Base-by-base conservation (phyloP, 2,113 vertebrate genomes). In the Tupaia chinensis region DNA sequence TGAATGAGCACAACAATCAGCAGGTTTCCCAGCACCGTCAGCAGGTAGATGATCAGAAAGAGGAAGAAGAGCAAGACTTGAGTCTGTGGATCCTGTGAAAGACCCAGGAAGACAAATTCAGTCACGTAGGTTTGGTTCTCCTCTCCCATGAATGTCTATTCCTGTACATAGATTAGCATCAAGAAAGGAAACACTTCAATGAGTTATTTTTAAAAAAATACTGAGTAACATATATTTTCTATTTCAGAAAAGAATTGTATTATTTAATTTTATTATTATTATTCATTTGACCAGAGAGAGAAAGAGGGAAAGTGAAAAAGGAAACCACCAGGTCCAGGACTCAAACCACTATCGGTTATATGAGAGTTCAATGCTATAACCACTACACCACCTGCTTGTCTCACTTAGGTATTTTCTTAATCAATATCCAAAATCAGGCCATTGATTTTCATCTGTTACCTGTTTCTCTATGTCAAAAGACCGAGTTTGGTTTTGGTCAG, bases 51-150 rank as follows among this genome's bases (percentile, higher is more conserved):
- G 65, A 81, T 27, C 72, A 97, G 86, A 89, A 97, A 90, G 17
- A 96, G 2, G 25, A 96, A 63, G 85, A 98, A 98, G 91, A 97
- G 92, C 56, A 98, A 77, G 11, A 95, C 7, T 34, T 91, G 23
- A 53, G 96, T 96, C 56, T 87, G 89, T 54, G 96, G 9, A 5
- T 97, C 89, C 32, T 74, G 68, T 69, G 96, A 97, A 96, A 98
- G 97, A 61, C 95, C 92, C 85, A 97, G 93, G 81, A 97, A 97
- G 94, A 97, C 23, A 0, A 98, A 96, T 84, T 93, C 92, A 14
- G 84, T 95, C 96, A 96, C 87, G 78, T 82, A 82, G 22, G 86
- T 97, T 92, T 96, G 93, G 77, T 97, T 98, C 96, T 54, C 78
- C 61, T 96, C 90, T 93, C 68, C 89, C 95, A 95, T 97, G 76